Conservation (phyloP, 2,888 invertebrate genomes). For the Tricholauxania praeusta region DNA sequence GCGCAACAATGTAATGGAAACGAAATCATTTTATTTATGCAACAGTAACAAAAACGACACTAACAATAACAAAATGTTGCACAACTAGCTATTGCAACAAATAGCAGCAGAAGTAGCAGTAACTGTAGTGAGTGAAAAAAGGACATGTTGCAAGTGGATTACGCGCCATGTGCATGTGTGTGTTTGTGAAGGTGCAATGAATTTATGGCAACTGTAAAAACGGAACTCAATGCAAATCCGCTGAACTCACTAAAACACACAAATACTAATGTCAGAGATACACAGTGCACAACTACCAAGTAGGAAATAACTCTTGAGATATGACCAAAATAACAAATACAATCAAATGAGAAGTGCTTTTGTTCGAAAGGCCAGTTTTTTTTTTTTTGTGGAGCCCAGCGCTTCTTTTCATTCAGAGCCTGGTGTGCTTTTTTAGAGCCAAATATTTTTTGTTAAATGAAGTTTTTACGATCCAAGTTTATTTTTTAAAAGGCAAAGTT, state of each 20-base stretch:
- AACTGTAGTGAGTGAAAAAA: background rate
- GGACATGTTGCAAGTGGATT: background rate
- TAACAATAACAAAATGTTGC: constrained; percentile 16
- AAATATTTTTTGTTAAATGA: too few relatives aligned
- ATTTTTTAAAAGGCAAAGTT: too few relatives aligned
- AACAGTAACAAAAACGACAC: constrained; percentile 30
- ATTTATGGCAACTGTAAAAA: constrained; percentile 31
- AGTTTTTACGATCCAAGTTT: too few relatives aligned
- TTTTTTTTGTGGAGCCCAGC: too few relatives aligned
- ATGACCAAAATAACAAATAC: too few relatives aligned
- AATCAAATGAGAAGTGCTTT: too few relatives aligned
- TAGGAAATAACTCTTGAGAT: too few relatives aligned
- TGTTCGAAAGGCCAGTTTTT: too few relatives aligned
- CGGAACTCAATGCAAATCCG: constrained; percentile 19
- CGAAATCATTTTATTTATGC: constrained; percentile 38
- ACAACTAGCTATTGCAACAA: constrained; percentile 12
- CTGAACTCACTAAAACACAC: constrained; percentile 8
- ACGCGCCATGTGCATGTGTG: constrained; percentile 19
- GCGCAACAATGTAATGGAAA: background rate
- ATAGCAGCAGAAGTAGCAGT: constrained; percentile 1
- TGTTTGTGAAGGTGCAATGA: constrained; percentile 36
- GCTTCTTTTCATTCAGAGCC: too few relatives aligned
- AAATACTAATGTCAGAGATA: too few relatives aligned
- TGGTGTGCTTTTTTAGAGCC: too few relatives aligned
- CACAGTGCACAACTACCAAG: too few relatives aligned